Percentiles rank a stretch among this genome's conserved stretches.
Conservation (phyloP, 1,140 invertebrate genomes). For the Drosophila malerkotliana region DNA sequence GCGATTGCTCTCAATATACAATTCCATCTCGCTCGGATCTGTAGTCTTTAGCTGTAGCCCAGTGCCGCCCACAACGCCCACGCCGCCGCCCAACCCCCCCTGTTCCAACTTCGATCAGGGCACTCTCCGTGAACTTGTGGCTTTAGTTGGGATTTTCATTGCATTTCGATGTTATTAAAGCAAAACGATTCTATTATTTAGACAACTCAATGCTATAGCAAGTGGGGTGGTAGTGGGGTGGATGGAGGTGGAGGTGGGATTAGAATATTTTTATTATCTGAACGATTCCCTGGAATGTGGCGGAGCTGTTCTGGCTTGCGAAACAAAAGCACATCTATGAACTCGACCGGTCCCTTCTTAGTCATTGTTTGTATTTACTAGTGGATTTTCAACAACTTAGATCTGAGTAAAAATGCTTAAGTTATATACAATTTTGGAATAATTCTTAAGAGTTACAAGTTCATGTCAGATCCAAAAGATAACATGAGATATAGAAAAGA, state of each 20-base stretch:
- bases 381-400: slow-evolving; percentile 3
- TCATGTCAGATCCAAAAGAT: too few species aligned
- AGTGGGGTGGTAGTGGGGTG: slow-evolving; percentile 13
- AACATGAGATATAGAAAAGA: too few species aligned
- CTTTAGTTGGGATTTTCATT: slow-evolving; percentile 25
- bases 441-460: too few species aligned
- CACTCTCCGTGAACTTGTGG: slow-evolving; percentile 32
- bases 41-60: slow-evolving; percentile 19
- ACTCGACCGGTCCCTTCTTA: slow-evolving; percentile 23
- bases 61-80: background rate
- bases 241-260: slow-evolving; percentile 12
- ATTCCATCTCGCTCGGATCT: slow-evolving; percentile 11
- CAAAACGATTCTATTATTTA: slow-evolving; percentile 38
- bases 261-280: slow-evolving; percentile 45
- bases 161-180: slow-evolving; percentile 29
- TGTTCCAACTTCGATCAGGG: slow-evolving; percentile 22
- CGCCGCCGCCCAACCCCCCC: background rate
- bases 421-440: too few species aligned
- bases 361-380: slow-evolving; percentile 16
- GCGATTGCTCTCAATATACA: slow-evolving; percentile 18
- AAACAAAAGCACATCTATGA: slow-evolving; percentile 19
- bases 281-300: slow-evolving; percentile 34
- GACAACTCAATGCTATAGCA: slow-evolving; percentile 25
- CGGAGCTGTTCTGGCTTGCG: slow-evolving; percentile 19
- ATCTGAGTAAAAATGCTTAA: background rate